phyloP scores from a whole-genome alignment of 2,888 invertebrate species.

The Andrena haemorrhoa region DNA sequence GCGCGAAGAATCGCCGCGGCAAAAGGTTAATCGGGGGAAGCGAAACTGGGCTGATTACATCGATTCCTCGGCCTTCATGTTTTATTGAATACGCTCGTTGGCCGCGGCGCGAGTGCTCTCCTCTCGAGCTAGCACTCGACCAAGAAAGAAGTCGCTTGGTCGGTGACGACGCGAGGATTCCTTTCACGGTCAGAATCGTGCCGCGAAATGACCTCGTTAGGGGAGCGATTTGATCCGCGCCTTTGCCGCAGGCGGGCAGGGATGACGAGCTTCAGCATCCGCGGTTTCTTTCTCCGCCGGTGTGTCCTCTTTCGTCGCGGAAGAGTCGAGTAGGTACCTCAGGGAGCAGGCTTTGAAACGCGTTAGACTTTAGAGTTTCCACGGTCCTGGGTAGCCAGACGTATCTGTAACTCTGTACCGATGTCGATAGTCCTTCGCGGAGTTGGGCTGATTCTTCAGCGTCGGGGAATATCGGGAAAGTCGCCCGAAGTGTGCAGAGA shows the following conservation, averaged over 20 bases:
- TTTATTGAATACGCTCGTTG: conserved; percentile 64
- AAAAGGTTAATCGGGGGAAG: conserved; percentile 52
- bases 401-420: neutral
- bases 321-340: neutral
- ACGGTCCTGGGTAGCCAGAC: neutral
- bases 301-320: conserved; percentile 9
- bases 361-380: neutral
- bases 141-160: conserved; percentile 56
- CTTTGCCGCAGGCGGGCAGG: conserved; percentile 4
- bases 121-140: conserved; percentile 43
- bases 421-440: neutral
- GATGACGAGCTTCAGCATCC: neutral
- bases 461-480: conserved; percentile 14
- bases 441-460: conserved; percentile 7
- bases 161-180: conserved; percentile 38
- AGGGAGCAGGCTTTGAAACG: neutral
- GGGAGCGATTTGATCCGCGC: conserved; percentile 49
- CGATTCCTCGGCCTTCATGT: conserved; percentile 52
- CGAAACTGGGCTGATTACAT: conserved; percentile 61
- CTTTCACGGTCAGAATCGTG: conserved; percentile 50
- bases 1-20: neutral
- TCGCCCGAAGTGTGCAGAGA: neutral
- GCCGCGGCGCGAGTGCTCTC: conserved; percentile 29
- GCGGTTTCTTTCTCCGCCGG: too few relatives aligned
- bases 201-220: conserved; percentile 65